Base-by-base conservation (phyloP, 2,888 invertebrate genomes). In the Yponomeuta sedellus region DNA sequence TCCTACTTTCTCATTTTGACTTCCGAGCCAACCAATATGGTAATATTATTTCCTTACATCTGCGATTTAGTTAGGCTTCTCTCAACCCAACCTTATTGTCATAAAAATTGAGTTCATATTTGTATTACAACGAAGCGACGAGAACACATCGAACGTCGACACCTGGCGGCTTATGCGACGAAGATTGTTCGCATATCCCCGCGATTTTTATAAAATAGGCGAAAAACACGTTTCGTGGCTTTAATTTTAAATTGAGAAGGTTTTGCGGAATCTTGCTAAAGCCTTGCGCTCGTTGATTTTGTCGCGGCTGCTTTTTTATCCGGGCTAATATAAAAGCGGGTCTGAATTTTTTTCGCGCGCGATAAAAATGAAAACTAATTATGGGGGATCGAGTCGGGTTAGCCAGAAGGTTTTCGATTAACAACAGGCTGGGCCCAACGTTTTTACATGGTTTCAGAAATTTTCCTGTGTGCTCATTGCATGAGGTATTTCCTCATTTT, bases 181-280 rank as follows among this genome's bases (percentile, higher is more conserved):
- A 89, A 91, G 90, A 91, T 90, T 89, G 88, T 86, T 82, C 85
- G 71, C 80, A 85, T 85, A 90, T 87, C 85, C 44, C 87, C 82
- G 78, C 81, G 85, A 88, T 87, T 91, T 91, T 90, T 91, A 90
- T 88, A 90, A 90, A 90, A 89, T 88, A 88, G 79, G 82, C 85
- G 88, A 89, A 90, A 88, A 91, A 91, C 91, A 91, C 91, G 91
- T 91, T 91, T 90, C 85, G 85, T 89, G 91, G 91, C 90, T 91
- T 91, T 91, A 89, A 91, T 91, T 91, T 91, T 90, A 91, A 91
- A 91, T 91, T 91, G 90, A 89, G 88, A 86, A 80, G 90, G 85
- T 90, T 88, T 84, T 83, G 83, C 81, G 83, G 79, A 86, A 86
- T 90, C 90, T 89, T 85, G 72, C 78, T 78, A 87, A 91, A 90